Evolutionary conservation across 2,888 invertebrate genomes (phyloP), one percentile per base, ranked within the genome.

Genomic region (Oligia fasciuncula): DNA sequence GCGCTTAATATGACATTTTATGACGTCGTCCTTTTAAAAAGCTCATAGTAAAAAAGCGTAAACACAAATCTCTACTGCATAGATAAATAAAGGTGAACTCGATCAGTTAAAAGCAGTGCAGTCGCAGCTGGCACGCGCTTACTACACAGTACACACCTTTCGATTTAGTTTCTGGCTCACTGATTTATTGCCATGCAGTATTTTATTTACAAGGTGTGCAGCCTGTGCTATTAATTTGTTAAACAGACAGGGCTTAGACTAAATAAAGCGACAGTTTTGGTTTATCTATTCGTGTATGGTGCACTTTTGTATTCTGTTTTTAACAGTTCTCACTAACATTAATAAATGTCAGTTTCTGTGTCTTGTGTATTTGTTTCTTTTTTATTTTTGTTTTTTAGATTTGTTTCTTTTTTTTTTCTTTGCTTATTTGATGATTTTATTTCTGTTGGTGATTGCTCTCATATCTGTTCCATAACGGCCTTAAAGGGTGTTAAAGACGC

Each of bases 141-240:
- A 29, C 57, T 65, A 13, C 65, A 43, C 11, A 17, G 35, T 49
- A 23, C 51, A 76, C 76, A 57, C 66, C 51, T 75, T n/a, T n/a
- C 11, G 23, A 60, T 66, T 82, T 76, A 35, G 66, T 76, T 51
- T 67, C 60, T 46, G 46, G 67, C 51, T 67, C 60, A 46, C 76
- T 1, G 77, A 83, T 83, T 80, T 80, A 80, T 67, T 1, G 14
- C 60, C 67, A 17, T 62, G 51, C 17, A 35, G 77, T 62, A 40
- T n/a, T 46, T 54, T 83, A 67, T 80, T 54, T 54, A 83, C 80
- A 80, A 54, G 83, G 66, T 62, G 66, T 62, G 60, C 60, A 83
- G 77, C 43, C 9, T n/a, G 66, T 1, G 51, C 67, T 77, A 62
- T 60, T 67, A 35, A 62, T 83, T 76, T 83, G 77, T 67, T 76